phyloP scores from a whole-genome alignment of 30 jellyfish, hydroid and myxozoan species.

The Mastigias papua region DNA sequence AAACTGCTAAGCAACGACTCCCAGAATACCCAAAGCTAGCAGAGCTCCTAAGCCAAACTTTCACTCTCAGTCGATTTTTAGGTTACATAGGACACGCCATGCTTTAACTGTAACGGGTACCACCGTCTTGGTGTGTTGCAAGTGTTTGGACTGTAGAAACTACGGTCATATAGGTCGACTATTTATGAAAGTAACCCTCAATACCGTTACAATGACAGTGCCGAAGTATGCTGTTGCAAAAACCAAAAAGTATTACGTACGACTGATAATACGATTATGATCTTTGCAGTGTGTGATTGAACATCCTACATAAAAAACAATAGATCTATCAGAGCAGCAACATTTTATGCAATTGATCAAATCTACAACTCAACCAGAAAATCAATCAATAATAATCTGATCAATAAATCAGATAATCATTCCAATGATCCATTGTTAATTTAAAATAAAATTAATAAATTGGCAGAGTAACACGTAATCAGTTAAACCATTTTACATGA shows the following conservation, averaged over 20 bases:
- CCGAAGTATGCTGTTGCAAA: not conserved
- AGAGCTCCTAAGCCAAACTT: no score
- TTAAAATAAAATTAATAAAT: no score
- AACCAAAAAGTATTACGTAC: not conserved
- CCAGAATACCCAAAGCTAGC: no score
- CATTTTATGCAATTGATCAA: not conserved
- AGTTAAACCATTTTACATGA: not conserved
- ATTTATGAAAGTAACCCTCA: not conserved
- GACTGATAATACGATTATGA: not conserved
- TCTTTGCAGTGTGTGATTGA: slow-evolving; percentile 10
- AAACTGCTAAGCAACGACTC: no score
- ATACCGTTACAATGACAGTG: not conserved
- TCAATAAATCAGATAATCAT: no score
- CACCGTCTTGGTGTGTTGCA: no score
- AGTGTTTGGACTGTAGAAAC: no score
- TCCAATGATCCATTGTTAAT: not conserved
- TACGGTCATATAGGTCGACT: no score
- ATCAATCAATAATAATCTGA: not conserved
- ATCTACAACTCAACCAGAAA: not conserved
- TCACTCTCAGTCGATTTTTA: no score
- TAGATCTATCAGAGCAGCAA: not conserved
- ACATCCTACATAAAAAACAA: not conserved
- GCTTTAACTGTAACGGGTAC: no score
- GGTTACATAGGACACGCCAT: no score
- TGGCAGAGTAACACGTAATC: not conserved